A percentile compares a stretch with the other conserved stretches of the same genome.
These are phyloP conservation scores for Petrolisthes manimaculis DNA, from an alignment of 2,888 invertebrate genomes.

Conservation along the genomic window DNA sequence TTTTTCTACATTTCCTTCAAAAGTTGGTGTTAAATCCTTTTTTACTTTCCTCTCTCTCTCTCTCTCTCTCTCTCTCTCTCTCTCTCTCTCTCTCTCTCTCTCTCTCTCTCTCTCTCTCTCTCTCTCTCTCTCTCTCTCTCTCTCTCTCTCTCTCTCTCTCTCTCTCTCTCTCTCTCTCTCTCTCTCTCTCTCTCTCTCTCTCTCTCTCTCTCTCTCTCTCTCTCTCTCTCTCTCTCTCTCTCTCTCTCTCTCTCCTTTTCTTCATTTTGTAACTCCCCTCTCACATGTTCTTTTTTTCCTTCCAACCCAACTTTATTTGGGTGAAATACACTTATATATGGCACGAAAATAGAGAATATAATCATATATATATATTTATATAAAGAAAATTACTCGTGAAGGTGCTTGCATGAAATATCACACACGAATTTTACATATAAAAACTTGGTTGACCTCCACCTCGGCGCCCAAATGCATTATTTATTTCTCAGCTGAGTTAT, in stretches of 20 bases:
- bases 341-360: too few relatives aligned
- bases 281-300: neutral
- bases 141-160: neutral
- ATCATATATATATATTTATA: too few relatives aligned
- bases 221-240: neutral
- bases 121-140: neutral
- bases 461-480: too few relatives aligned
- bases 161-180: neutral
- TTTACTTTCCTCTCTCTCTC: neutral
- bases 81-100: neutral
- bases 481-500: too few relatives aligned
- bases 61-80: neutral
- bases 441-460: too few relatives aligned
- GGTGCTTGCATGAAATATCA: too few relatives aligned
- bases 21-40: too few relatives aligned
- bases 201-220: neutral
- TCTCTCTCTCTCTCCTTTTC: neutral
- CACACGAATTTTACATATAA: too few relatives aligned
- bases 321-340: too few relatives aligned
- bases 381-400: too few relatives aligned
- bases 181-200: neutral
- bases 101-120: neutral
- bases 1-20: too few relatives aligned
- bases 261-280: neutral
- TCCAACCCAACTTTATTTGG: too few relatives aligned